Conservation (phyloP, 2,113 vertebrate genomes). For the Microcebus lehilahytsara region DNA sequence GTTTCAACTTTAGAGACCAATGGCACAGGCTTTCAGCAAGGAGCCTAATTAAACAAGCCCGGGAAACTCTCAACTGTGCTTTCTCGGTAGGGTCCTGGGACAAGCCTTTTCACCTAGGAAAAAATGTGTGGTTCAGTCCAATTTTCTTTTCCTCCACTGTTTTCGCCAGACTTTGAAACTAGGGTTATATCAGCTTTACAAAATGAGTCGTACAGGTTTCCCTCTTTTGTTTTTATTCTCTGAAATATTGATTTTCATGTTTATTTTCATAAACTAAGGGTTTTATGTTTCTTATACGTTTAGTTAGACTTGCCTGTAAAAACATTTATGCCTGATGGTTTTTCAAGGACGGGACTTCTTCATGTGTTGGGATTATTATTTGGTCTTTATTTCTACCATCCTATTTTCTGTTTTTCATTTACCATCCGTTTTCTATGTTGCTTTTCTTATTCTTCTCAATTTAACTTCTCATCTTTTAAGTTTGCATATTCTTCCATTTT, state of each 20-base stretch:
- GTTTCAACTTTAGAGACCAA: neutral
- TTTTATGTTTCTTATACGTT: neutral
- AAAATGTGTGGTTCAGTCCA: neutral
- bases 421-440: neutral
- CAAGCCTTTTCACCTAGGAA: no score
- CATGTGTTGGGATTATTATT: neutral
- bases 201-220: neutral
- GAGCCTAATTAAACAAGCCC: neutral
- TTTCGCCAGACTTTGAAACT: conserved; percentile 28
- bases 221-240: neutral
- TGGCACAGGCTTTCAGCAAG: conserved; percentile 36
- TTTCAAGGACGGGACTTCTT: neutral
- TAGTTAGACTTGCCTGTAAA: neutral
- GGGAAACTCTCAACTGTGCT: neutral
- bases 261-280: conserved; percentile 5
- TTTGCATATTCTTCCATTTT: neutral
- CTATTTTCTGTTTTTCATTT: neutral
- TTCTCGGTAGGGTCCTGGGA: neutral
- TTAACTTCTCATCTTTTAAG: neutral
- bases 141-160: neutral
- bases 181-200: neutral
- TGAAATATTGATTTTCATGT: neutral
- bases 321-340: neutral
- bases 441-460: neutral
- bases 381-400: neutral